These are phyloP conservation scores for Danio aesculapii DNA, from an alignment of 2,797 vertebrate species.

Conservation along the genomic window DNA sequence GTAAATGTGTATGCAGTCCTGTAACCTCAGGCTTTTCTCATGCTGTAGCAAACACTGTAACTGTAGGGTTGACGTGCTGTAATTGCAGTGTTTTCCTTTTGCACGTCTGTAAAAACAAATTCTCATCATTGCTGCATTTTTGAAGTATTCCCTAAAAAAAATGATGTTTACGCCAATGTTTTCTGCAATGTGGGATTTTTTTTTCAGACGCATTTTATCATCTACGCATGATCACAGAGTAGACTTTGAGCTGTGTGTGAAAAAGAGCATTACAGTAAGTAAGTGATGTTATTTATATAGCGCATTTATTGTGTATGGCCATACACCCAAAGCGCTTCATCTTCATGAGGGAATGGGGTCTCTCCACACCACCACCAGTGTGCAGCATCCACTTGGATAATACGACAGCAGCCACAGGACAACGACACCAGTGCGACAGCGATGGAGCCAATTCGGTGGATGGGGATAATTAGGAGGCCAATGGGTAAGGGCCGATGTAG, in stretches of 20 bases:
- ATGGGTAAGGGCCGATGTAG: too few species aligned
- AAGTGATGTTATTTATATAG: too few species aligned
- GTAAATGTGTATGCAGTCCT: slow-evolving; percentile 3
- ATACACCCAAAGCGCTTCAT: too few species aligned
- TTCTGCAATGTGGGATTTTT: background rate
- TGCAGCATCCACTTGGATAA: too few species aligned
- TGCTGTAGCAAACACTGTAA: slow-evolving; percentile 8
- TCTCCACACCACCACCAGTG: too few species aligned
- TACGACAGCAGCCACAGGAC: too few species aligned
- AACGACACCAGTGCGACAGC: too few species aligned
- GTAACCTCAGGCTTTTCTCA: slow-evolving; percentile 12
- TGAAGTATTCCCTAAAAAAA: background rate
- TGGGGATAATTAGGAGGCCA: too few species aligned
- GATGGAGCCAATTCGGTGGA: too few species aligned
- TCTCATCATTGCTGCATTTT: background rate
- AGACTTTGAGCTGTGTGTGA: background rate
- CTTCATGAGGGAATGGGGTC: too few species aligned
- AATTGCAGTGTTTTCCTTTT: slow-evolving; percentile 8
- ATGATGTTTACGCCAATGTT: background rate
- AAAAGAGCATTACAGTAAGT: background rate
- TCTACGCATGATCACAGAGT: background rate
- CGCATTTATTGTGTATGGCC: too few species aligned
- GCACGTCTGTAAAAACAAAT: background rate
- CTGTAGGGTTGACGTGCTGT: slow-evolving; percentile 1
- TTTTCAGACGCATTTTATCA: background rate